Evolutionary conservation across 2,797 vertebrate genomes (phyloP).

Genomic region (Phrynocephalus guinanensis): DNA sequence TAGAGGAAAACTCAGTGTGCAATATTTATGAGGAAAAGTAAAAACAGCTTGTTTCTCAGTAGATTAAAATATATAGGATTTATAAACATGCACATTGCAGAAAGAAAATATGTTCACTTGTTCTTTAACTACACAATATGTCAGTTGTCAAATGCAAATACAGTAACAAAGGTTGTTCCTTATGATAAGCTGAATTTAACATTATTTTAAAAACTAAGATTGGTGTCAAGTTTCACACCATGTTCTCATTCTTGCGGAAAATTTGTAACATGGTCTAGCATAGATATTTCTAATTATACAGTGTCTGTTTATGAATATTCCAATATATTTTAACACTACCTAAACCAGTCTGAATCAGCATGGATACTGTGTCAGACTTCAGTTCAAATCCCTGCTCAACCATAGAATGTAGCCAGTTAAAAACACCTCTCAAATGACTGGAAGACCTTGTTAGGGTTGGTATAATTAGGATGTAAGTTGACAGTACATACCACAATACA

Average conservation of each 20-base stretch:
- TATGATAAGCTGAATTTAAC: conserved; percentile 13
- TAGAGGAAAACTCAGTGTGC: background rate
- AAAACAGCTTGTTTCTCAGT: conserved; percentile 26
- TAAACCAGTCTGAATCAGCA: background rate
- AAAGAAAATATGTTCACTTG: background rate
- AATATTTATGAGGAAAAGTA: background rate
- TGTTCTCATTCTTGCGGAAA: too few species aligned
- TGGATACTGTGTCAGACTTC: too few species aligned
- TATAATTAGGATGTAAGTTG: too few species aligned
- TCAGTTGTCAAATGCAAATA: conserved; percentile 21
- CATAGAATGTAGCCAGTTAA: background rate
- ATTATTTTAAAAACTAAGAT: background rate
- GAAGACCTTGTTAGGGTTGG: too few species aligned
- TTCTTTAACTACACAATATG: background rate
- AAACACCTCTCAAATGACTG: too few species aligned
- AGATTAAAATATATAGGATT: conserved; percentile 15
- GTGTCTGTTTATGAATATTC: background rate
- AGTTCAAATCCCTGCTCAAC: too few species aligned
- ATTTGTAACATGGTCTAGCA: background rate
- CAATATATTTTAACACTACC: background rate
- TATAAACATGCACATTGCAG: conserved; percentile 2
- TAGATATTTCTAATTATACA: background rate
- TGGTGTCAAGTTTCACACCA: background rate
- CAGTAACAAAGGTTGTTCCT: conserved; percentile 14
- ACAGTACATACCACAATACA: too few species aligned